phyloP scores from a whole-genome alignment of 35 echinoderm and acorn worm genomes.

The Anneissia japonica region DNA sequence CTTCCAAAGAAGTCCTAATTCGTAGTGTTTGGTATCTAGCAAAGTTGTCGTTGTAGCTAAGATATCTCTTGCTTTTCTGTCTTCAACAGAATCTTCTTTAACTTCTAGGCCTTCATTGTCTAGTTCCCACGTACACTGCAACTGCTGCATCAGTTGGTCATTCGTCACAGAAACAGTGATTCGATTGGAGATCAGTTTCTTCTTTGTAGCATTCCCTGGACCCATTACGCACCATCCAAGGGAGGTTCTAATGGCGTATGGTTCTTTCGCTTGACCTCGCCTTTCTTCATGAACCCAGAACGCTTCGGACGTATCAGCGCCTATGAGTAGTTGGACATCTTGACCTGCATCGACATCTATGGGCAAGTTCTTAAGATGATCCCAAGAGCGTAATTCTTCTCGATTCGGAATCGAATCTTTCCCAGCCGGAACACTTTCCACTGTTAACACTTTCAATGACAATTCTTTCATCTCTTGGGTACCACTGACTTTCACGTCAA shows the following conservation, averaged over 20 bases:
- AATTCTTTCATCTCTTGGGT: conserved; percentile 7
- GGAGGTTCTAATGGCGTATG: background rate
- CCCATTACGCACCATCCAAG: background rate
- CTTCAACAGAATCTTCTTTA: background rate
- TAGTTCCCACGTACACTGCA: background rate
- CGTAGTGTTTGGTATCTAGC: conserved; percentile 24
- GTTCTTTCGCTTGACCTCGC: background rate
- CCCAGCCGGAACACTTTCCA: background rate
- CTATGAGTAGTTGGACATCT: background rate
- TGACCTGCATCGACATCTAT: background rate
- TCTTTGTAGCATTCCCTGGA: background rate
- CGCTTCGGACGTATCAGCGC: background rate
- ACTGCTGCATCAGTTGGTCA: background rate
- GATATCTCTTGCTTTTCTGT: conserved; percentile 11
- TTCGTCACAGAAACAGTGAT: conserved; percentile 2
- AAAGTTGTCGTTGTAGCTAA: background rate
- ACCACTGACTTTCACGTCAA: conserved; percentile 13
- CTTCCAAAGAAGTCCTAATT: conserved; percentile 27
- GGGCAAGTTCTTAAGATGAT: background rate
- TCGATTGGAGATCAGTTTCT: background rate
- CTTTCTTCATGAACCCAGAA: background rate
- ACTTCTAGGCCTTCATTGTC: background rate
- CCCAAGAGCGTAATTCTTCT: background rate
- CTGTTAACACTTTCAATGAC: conserved; percentile 7
- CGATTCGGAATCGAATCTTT: conserved; percentile 1